Base-by-base conservation (phyloP, 2,113 vertebrate genomes). In the Meriones unguiculatus region DNA sequence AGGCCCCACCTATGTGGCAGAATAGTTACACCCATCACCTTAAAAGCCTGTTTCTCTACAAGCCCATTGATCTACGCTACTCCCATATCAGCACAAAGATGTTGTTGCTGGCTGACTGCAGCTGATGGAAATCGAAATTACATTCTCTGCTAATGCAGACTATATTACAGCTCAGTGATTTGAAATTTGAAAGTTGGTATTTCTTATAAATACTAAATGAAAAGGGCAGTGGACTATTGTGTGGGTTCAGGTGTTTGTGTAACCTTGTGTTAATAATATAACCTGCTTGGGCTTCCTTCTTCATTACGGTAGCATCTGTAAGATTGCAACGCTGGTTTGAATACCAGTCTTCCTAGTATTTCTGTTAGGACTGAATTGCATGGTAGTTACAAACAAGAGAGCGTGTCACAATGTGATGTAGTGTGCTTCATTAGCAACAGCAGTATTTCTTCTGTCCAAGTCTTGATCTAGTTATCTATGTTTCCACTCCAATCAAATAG, bases 81-180 rank as follows among this genome's bases (percentile, higher is more conserved):
- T 95, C 64, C 32, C 32, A 1, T 12, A 70, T 94, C 86, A 92
- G 92, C 86, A 64, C 38, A 95, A 97, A 92, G n/a, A 57, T 59
- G 30, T 35, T 85, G 65, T 62, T 80, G 24, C 86, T 95, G 85
- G 50, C 50, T 84, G 92, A 87, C 86, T 28, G 41, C 30, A 54
- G 82, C 85, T 93, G 80, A 93, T 92, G 88, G 73, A 93, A 93
- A 94, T 92, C 90, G 54, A 97, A 96, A 97, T 93, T 86, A 75
- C 64, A 93, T 35, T 78, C 72, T 82, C 80, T 86, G 85, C 12
- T 91, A 93, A 84, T 1, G 28, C 54, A 32, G 62, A 84, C n/a
- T 89, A 46, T 25, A 93, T 87, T 92, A 95, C 24, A 95, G 77
- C 28, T 75, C 88, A 95, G 73, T 93, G 81, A 91, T 95, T 84